Conservation (phyloP, 2,113 vertebrate species). For the Pipa parva region DNA sequence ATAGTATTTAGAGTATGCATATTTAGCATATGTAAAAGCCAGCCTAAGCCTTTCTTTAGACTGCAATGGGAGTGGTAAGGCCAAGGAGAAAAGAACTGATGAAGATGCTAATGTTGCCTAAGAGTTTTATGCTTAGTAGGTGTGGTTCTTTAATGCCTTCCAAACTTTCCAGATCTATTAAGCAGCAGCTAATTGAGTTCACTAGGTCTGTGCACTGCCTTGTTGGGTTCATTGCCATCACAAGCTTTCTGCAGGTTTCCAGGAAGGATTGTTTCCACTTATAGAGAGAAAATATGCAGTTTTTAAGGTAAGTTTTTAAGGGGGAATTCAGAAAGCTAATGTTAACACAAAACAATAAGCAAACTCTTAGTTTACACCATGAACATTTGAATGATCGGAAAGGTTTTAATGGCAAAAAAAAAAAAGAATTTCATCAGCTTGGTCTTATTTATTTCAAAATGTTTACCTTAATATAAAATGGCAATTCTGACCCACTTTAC, state of each 20-base stretch:
- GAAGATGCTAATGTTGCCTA: conserved; percentile 1
- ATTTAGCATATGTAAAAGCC: neutral
- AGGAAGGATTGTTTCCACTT: neutral
- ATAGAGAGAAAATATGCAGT: neutral
- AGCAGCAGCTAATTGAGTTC: neutral
- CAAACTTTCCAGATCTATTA: neutral
- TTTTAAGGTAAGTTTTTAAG: conserved; percentile 5
- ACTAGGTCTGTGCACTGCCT: neutral
- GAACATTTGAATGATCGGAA: too few relatives aligned
- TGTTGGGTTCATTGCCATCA: neutral
- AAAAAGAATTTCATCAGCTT: too few relatives aligned
- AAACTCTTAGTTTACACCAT: too few relatives aligned
- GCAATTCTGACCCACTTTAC: too few relatives aligned
- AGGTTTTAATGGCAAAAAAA: too few relatives aligned
- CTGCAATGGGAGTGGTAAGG: neutral
- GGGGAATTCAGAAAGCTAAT: too few relatives aligned
- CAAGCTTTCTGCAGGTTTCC: too few relatives aligned
- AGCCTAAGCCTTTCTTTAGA: neutral
- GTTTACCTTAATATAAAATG: too few relatives aligned
- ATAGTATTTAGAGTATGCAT: too few relatives aligned
- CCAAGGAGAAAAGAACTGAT: neutral
- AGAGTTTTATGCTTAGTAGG: neutral
- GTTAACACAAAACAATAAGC: neutral
- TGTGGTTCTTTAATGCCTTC: neutral
- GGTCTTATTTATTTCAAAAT: too few relatives aligned